Percentiles rank a stretch among this genome's conserved stretches.
Evolutionary conservation across 2,113 vertebrate species (phyloP).

Genomic region (Okapia johnstoni): DNA sequence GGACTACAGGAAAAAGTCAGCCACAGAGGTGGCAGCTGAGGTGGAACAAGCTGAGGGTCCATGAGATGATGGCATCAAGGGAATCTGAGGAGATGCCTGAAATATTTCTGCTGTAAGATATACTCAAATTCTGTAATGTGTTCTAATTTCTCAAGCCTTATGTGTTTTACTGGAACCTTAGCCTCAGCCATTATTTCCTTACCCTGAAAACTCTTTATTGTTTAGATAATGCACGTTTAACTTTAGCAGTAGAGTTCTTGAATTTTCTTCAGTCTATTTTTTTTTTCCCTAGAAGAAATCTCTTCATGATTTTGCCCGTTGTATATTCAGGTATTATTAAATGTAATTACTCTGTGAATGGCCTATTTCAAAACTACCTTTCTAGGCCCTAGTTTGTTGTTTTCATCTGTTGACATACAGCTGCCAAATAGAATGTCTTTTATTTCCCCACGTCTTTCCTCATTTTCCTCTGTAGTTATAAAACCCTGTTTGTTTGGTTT

Average conservation of each 20-base stretch:
- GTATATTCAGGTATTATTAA: background rate
- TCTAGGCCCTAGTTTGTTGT: background rate
- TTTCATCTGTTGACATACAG: background rate
- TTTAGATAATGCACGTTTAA: background rate
- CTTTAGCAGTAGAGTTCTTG: slow-evolving; percentile 1
- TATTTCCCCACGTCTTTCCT: background rate
- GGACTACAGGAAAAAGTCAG: background rate
- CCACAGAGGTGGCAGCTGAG: background rate
- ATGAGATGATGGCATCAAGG: background rate
- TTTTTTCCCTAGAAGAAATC: background rate
- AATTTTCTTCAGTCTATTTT: background rate
- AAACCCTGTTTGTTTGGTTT: background rate
- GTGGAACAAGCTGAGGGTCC: background rate
- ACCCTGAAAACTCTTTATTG: background rate
- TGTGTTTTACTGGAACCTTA: background rate
- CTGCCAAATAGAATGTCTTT: background rate
- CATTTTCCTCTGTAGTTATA: background rate
- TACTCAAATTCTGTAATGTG: background rate
- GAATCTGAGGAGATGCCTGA: background rate
- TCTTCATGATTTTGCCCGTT: background rate
- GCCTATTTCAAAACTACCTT: background rate
- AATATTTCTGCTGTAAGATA: background rate
- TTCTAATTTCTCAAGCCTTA: background rate
- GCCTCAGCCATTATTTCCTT: background rate
- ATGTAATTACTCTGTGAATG: background rate